Conservation (phyloP, 2,113 vertebrate genomes). For the Xiphophorus hellerii region DNA sequence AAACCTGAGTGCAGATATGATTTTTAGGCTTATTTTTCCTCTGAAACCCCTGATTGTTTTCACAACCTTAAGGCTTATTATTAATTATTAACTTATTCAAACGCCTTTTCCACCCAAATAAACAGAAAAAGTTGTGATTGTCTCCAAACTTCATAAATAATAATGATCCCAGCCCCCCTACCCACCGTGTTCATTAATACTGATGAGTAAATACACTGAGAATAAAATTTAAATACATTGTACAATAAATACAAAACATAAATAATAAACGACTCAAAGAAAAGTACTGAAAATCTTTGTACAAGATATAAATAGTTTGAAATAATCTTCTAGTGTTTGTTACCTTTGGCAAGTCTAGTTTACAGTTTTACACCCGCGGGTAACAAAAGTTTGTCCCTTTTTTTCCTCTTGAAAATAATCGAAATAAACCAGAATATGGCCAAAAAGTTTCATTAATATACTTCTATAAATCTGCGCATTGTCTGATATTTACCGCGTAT, state of each 20-base stretch:
- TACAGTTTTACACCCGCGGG: slow-evolving; percentile 71
- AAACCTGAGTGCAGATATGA: slow-evolving; percentile 75
- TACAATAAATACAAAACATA: slow-evolving; percentile 83
- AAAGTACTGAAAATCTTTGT: slow-evolving; percentile 68
- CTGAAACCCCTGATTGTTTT: slow-evolving; percentile 64
- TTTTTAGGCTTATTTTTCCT: slow-evolving; percentile 58
- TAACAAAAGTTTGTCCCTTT: slow-evolving; percentile 77
- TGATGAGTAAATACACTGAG: slow-evolving; percentile 61
- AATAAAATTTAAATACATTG: slow-evolving; percentile 79
- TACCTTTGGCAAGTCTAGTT: slow-evolving; percentile 80
- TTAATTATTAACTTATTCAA: slow-evolving; percentile 1
- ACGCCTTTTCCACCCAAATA: slow-evolving; percentile 31
- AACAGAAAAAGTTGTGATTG: slow-evolving; percentile 44
- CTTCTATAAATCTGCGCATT: slow-evolving; percentile 24
- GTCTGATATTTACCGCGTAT: slow-evolving; percentile 57
- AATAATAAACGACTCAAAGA: slow-evolving; percentile 72
- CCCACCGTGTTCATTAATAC: slow-evolving; percentile 37
- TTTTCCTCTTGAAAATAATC: slow-evolving; percentile 44
- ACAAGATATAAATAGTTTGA: slow-evolving; percentile 78
- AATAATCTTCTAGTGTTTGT: slow-evolving; percentile 69
- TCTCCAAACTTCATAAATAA: slow-evolving; percentile 70
- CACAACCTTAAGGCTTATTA: slow-evolving; percentile 71
- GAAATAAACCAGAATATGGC: slow-evolving; percentile 51
- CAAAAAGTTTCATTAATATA: slow-evolving; percentile 42
- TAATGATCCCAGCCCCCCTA: slow-evolving; percentile 38